Base-by-base conservation (phyloP, 2,888 invertebrate genomes). In the Thereva unica region DNA sequence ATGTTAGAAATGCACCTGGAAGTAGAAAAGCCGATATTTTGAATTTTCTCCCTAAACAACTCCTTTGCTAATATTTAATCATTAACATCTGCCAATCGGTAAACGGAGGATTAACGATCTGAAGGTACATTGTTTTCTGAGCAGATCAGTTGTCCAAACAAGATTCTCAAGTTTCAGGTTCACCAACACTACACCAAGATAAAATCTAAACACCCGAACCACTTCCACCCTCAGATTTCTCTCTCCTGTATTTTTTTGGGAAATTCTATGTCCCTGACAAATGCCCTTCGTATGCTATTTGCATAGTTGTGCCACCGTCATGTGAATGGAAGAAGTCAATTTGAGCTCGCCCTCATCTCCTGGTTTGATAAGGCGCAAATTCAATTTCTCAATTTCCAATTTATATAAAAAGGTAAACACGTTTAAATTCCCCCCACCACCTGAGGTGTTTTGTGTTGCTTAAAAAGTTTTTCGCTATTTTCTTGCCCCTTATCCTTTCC, bases 301-400 rank as follows among this genome's bases (percentile, higher is more conserved):
- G 23, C n/a, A 49, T 34, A 9, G 57, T 37, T 37, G 44, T 9
- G 45, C 45, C 55, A 12, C 45, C 57, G 23, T 61, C 9, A 23
- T 23, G 34, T 8, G 40, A 61, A 41, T 50, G 50, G 38, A 50
- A 61, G 38, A 61, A 50, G 23, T 40, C 40, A 34, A 41, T 23
- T 23, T 40, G 47, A 40, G 41, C 50, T 34, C 35, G 42, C 63
- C 42, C 34, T 64, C 34, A 42, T 52, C 34, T 42, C 42, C 42
- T 42, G 9, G 35, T 38, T 7, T 37, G 9, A 35, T 5, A 53
- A 45, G 45, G 12, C 34, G 34, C 40, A 55, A 69, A 69, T 69
- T 69, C 67, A 67, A 67, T 69, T 69, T 69, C 44, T 65, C 67
- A 69, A 67, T 69, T 54, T 69, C 49, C 69, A 59, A 37, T 69